A percentile compares a stretch with the other conserved stretches of the same genome.
phyloP scores from a whole-genome alignment of 2,797 vertebrate species.

The Pygocentrus nattereri region DNA sequence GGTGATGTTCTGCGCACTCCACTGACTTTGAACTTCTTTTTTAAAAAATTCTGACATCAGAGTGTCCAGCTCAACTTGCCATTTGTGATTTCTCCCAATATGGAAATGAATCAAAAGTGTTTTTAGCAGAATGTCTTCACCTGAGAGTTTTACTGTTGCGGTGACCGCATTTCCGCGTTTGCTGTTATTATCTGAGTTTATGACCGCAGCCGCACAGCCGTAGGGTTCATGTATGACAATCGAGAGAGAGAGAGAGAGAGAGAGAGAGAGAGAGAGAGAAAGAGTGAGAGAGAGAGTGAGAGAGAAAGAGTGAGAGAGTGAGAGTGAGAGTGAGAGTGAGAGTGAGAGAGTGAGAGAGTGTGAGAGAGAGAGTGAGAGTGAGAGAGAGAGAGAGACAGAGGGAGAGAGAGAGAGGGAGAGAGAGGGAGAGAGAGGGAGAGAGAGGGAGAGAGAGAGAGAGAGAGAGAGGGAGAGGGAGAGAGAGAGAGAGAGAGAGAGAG shows the following conservation, averaged over 20 bases:
- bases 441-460: conserved; percentile 73
- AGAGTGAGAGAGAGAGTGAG: too few species aligned
- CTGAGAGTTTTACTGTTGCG: conserved; percentile 30
- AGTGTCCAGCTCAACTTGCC: background rate
- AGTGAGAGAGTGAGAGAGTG: too few species aligned
- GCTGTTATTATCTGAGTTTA: conserved; percentile 42
- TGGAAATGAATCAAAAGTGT: conserved; percentile 80
- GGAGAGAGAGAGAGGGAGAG: conserved; percentile 73
- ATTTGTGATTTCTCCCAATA: conserved; percentile 66
- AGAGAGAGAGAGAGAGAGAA: conserved; percentile 51
- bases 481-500: conserved; percentile 73
- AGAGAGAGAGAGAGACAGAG: too few species aligned
- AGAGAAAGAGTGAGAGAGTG: too few species aligned
- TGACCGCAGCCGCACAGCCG: conserved; percentile 34
- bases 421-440: conserved; percentile 73
- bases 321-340: too few species aligned
- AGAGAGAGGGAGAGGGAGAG: conserved; percentile 74
- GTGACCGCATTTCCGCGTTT: conserved; percentile 16
- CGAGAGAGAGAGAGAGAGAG: conserved; percentile 66
- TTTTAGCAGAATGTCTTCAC: conserved; percentile 50
- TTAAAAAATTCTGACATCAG: background rate
- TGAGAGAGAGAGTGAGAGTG: too few species aligned
- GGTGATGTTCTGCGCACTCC: background rate
- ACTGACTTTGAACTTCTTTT: conserved; percentile 85
- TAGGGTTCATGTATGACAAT: conserved; percentile 83